phyloP scores from a whole-genome alignment of 1,140 invertebrate species.

The Stenopsyche tienmushanensis region DNA sequence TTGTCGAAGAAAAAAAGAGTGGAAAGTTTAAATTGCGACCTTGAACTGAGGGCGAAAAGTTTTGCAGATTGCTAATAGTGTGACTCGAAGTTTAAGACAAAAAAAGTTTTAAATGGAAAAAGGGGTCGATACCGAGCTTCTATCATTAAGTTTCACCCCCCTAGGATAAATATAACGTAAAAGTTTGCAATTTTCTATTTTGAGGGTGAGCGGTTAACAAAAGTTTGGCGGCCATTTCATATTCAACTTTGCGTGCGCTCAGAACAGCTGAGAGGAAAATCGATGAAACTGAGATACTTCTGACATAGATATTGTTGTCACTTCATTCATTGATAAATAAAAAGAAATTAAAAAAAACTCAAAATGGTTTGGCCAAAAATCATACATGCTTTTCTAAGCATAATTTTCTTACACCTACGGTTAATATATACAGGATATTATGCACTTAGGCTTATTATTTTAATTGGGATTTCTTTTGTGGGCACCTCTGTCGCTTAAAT shows the following conservation, averaged over 20 bases:
- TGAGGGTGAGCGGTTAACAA: constrained; percentile 19
- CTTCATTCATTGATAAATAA: too few species aligned
- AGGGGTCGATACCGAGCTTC: constrained; percentile 47
- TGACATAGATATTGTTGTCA: too few species aligned
- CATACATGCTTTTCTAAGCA: too few species aligned
- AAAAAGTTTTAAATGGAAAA: constrained; percentile 52
- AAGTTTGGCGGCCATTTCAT: constrained; percentile 37
- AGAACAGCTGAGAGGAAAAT: constrained; percentile 39
- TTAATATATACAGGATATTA: too few species aligned
- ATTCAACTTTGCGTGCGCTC: constrained; percentile 18
- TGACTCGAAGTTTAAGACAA: constrained; percentile 48
- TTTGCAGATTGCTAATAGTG: constrained; percentile 58
- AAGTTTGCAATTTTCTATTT: constrained; percentile 44
- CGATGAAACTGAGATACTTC: too few species aligned
- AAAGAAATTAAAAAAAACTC: too few species aligned
- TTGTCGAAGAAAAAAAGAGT: constrained; percentile 33
- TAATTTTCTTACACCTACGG: too few species aligned
- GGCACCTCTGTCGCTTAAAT: too few species aligned
- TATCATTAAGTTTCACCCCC: constrained; percentile 44
- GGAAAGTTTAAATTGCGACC: constrained; percentile 61
- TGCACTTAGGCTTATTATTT: too few species aligned
- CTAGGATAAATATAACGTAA: constrained; percentile 44
- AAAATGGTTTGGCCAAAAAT: too few species aligned
- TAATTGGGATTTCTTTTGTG: too few species aligned
- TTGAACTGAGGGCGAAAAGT: constrained; percentile 54